Percentiles rank a stretch among this genome's conserved stretches.
Conservation (phyloP, 2,113 vertebrate species). For the Terrapene triunguis region DNA sequence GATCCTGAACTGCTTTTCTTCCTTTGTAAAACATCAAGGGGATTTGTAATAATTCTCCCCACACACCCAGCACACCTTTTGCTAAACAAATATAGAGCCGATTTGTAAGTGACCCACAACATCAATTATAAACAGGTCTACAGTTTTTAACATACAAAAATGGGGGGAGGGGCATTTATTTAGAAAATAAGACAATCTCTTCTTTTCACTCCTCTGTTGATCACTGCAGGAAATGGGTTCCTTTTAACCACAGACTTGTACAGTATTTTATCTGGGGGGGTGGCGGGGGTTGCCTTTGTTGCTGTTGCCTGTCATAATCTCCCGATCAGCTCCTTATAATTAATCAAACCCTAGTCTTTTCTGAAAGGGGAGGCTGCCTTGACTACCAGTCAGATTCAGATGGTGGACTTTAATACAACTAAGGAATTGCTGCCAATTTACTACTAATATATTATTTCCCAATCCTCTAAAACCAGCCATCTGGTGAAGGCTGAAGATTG, state of each 20-base stretch:
- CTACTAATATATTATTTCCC: background rate
- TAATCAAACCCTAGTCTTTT: background rate
- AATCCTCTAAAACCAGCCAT: background rate
- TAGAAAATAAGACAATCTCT: background rate
- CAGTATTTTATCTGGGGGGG: background rate
- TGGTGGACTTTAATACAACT: background rate
- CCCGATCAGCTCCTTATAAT: background rate
- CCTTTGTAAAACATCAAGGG: background rate
- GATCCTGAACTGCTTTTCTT: background rate
- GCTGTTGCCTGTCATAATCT: background rate
- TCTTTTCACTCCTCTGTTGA: background rate
- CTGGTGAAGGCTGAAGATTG: background rate
- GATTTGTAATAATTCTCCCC: too few species aligned
- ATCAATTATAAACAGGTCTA: background rate
- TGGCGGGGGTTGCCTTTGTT: background rate
- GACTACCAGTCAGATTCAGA: background rate
- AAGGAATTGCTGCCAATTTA: background rate
- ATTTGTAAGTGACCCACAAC: background rate
- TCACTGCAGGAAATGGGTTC: background rate
- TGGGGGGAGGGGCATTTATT: background rate
- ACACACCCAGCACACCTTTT: background rate
- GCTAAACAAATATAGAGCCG: background rate
- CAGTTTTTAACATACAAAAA: background rate
- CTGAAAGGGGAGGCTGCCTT: background rate
- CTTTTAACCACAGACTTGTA: background rate